phyloP scores from a whole-genome alignment of 1,140 invertebrate species.

The Eumeta japonica region DNA sequence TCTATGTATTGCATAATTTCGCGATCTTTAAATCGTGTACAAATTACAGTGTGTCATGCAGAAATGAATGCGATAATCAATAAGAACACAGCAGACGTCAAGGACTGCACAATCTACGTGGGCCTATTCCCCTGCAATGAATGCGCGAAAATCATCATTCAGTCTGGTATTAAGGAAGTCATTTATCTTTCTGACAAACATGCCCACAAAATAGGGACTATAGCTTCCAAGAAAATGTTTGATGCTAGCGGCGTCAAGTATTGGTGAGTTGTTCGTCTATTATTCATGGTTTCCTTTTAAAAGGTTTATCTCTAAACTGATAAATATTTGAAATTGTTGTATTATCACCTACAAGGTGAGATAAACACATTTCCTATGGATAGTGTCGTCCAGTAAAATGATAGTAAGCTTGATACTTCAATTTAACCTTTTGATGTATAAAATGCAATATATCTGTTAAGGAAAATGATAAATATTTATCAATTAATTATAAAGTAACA shows the following conservation, averaged over 20 bases:
- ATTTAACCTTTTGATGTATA: neutral
- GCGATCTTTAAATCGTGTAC: slow-evolving; percentile 2
- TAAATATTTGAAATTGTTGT: neutral
- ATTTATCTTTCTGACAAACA: slow-evolving; percentile 84
- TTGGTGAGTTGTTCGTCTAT: slow-evolving; percentile 21
- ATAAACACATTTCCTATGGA: no score
- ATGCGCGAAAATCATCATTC: slow-evolving; percentile 96
- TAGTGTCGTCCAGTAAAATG: neutral
- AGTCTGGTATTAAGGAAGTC: slow-evolving; percentile 82
- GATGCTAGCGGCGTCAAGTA: slow-evolving; percentile 71
- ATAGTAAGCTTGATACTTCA: neutral
- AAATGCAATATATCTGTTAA: neutral
- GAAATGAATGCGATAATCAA: slow-evolving; percentile 97
- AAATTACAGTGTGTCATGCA: slow-evolving; percentile 91
- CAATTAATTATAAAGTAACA: no score
- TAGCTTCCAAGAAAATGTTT: slow-evolving; percentile 80
- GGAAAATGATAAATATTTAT: no score
- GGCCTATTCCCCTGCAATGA: slow-evolving; percentile 93
- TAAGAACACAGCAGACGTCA: slow-evolving; percentile 76
- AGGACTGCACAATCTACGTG: slow-evolving; percentile 82
- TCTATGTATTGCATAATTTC: neutral
- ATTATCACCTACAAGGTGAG: neutral
- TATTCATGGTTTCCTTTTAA: slow-evolving; percentile 1
- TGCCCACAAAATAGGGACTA: slow-evolving; percentile 63
- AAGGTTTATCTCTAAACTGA: neutral